Conservation (phyloP, 2,113 vertebrate genomes). For the Probosciger aterrimus region DNA sequence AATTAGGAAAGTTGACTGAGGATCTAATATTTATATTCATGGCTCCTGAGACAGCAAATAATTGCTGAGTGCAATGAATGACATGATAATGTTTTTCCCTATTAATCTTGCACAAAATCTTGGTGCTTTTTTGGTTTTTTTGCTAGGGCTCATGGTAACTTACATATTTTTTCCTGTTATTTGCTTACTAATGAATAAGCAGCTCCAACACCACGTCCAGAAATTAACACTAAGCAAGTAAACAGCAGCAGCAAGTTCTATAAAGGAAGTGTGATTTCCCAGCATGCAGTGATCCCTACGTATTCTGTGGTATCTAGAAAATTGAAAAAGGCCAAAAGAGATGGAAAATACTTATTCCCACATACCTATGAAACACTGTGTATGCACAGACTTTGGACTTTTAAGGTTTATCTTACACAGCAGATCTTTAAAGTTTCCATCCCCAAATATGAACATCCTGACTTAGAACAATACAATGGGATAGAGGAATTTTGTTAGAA, state of each 20-base stretch:
- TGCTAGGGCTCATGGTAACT: background rate
- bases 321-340: background rate
- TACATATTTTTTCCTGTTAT: slow-evolving; percentile 16
- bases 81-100: slow-evolving; percentile 12
- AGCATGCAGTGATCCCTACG: background rate
- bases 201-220: slow-evolving; percentile 6
- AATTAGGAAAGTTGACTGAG: slow-evolving; percentile 40
- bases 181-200: slow-evolving; percentile 49
- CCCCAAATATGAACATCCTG: background rate
- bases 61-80: slow-evolving; percentile 59
- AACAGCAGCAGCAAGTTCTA: background rate
- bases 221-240: slow-evolving; percentile 43
- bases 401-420: background rate
- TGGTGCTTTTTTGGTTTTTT: background rate
- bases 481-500: background rate
- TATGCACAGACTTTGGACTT: background rate
- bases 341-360: background rate
- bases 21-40: slow-evolving; percentile 63
- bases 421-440: background rate
- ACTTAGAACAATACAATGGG: background rate
- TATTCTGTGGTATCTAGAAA: background rate
- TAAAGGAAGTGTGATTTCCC: background rate
- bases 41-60: slow-evolving; percentile 60
- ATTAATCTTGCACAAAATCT: slow-evolving; percentile 60
- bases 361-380: background rate